Evolutionary conservation across 2,113 vertebrate genomes (phyloP).

Genomic region (Terrapene triunguis): DNA sequence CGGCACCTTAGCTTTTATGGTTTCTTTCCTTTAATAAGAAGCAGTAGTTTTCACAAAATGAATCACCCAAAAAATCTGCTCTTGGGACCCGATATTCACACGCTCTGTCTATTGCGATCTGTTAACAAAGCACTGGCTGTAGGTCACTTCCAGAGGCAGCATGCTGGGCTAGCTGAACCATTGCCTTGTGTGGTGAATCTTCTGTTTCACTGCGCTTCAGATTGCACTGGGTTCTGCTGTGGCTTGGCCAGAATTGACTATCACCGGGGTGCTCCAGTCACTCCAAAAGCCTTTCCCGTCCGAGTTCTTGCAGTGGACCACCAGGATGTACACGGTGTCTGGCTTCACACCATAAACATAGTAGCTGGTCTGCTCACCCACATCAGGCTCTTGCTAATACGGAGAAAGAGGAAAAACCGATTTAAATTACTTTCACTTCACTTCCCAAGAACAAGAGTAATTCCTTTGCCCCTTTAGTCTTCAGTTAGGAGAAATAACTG

Average conservation of each 20-base stretch:
- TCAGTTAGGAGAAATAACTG: not conserved
- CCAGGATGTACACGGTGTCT: rapidly evolving
- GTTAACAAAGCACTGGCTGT: not conserved
- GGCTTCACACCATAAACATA: rapidly evolving
- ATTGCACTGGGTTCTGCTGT: not conserved
- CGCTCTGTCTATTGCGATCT: not conserved
- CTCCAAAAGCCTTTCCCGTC: not conserved
- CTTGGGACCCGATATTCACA: not conserved
- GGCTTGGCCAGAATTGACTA: not conserved
- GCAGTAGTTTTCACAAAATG: not conserved
- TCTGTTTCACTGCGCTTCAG: not conserved
- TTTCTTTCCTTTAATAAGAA: not conserved
- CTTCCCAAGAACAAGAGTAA: not conserved
- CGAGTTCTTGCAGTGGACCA: rapidly evolving
- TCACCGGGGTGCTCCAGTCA: rapidly evolving
- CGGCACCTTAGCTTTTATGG: not conserved
- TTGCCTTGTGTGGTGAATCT: not conserved
- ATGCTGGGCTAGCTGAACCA: not conserved
- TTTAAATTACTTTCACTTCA: not conserved
- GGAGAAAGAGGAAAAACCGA: not conserved
- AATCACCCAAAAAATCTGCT: not conserved
- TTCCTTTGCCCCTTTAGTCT: not conserved
- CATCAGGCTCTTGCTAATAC: not conserved
- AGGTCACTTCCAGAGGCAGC: not conserved
- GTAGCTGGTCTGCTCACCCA: not conserved